Percentiles rank a stretch among this genome's conserved stretches.
These are phyloP conservation scores for Julus scandinavius DNA, from an alignment of 2,888 invertebrate genomes.

Conservation along the genomic window DNA sequence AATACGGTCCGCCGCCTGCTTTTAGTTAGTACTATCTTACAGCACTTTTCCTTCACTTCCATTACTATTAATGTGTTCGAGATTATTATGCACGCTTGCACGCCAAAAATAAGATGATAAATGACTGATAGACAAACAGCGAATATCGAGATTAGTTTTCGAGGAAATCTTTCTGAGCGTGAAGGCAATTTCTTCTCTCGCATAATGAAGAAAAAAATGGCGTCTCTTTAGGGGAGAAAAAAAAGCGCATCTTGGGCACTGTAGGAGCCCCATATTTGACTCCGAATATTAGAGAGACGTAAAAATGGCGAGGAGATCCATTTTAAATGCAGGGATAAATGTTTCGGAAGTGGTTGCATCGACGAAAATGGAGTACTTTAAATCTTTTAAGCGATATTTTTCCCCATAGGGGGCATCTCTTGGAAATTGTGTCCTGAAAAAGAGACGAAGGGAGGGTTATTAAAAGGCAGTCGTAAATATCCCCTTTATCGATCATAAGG, in stretches of 20 bases:
- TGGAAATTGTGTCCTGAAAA: slow-evolving; percentile 42
- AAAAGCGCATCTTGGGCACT: background rate
- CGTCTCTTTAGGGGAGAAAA: background rate
- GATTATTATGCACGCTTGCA: slow-evolving; percentile 31
- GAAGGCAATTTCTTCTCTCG: slow-evolving; percentile 13
- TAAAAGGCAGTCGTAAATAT: slow-evolving; percentile 14
- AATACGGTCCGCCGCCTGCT: background rate
- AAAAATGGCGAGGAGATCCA: slow-evolving; percentile 38
- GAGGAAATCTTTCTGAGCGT: slow-evolving; percentile 44
- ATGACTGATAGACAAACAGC: slow-evolving; percentile 42
- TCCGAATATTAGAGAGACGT: slow-evolving; percentile 35
- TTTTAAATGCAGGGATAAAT: slow-evolving; percentile 44
- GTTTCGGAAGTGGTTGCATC: slow-evolving; percentile 43
- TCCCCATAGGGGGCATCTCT: slow-evolving; percentile 32
- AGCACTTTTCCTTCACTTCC: background rate
- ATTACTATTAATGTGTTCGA: slow-evolving; percentile 16
- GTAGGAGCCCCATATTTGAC: slow-evolving; percentile 18
- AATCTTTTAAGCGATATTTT: slow-evolving; percentile 46
- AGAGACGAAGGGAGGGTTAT: slow-evolving; percentile 4
- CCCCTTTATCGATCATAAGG: slow-evolving; percentile 36
- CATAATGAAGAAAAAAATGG: slow-evolving; percentile 40
- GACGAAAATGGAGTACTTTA: slow-evolving; percentile 46
- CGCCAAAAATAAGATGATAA: slow-evolving; percentile 40
- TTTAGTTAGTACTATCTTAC: background rate
- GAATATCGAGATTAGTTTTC: slow-evolving; percentile 45